Base-by-base conservation (phyloP, 2,113 vertebrate genomes). In the Donacobius atricapilla region DNA sequence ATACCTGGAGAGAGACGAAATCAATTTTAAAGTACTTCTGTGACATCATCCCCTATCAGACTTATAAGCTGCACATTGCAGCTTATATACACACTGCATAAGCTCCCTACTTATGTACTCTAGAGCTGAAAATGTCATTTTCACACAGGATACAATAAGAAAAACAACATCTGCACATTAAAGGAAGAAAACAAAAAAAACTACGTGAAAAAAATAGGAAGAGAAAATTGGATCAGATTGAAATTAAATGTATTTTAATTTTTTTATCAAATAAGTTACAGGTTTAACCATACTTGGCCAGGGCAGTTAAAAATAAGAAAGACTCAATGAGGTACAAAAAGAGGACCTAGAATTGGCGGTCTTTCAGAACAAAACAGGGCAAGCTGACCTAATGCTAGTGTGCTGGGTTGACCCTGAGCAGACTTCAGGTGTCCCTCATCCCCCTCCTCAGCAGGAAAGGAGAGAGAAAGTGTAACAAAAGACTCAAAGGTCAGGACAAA, bases 181-280 rank as follows among this genome's bases (percentile, higher is more conserved):
- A 78, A 48, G 33, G 16, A 50, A 22, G 6, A n/a, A 44, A 44
- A 17, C 45, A 68, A 65, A n/a, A 21, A 13, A 37, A 58, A 17
- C 3, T 88, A 50, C 4, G 30, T 80, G 27, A 82, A 94, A 96
- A 90, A 30, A 61, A 68, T 24, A 39, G 16, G 44, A 70, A 86
- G 22, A 86, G 7, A 69, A 70, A 10, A 82, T 61, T 89, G n/a
- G 7, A 79, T 57, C 25, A 45, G 27, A 57, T 14, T 44, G 21
- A 11, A 77, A 51, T 33, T 37, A 69, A 86, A 90, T 57, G 28
- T 68, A 54, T 58, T 78, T 84, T 69, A 91, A 91, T 87, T 40
- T 68, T 92, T 94, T 78, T 85, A 94, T 95, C 14, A 90, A 72
- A 87, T 89, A 97, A 76, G 57, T 94, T 97, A 87, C 51, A 97